These are phyloP conservation scores for Netelia inedita DNA, from an alignment of 2,888 invertebrate species.

Conservation along the genomic window DNA sequence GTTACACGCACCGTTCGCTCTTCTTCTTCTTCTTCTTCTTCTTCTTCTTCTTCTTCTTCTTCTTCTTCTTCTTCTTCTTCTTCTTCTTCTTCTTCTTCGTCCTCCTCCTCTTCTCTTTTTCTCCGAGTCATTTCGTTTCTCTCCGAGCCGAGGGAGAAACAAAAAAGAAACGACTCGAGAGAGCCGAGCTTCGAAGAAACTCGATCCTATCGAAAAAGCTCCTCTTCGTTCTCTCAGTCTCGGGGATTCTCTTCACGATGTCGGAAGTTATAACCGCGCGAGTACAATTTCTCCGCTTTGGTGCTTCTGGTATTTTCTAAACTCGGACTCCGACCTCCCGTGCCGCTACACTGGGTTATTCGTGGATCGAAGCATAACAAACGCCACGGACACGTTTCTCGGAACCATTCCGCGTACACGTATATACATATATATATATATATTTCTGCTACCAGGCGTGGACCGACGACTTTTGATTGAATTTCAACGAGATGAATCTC, in stretches of 20 bases:
- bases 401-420: not conserved
- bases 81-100: not conserved
- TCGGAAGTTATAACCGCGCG: constrained; percentile 13
- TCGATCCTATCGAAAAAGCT: constrained; percentile 34
- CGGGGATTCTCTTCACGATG: not conserved
- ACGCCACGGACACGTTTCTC: not conserved
- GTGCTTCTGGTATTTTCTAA: constrained; percentile 46
- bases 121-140: constrained; percentile 17
- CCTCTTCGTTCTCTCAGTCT: not conserved
- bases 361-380: constrained; percentile 36
- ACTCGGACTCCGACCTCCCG: not conserved
- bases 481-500: not conserved
- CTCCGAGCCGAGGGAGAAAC: constrained; percentile 28
- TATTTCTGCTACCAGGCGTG: not conserved
- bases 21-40: constrained; percentile 7
- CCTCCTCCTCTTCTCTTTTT: not conserved
- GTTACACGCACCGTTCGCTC: constrained; percentile 17
- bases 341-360: constrained; percentile 21
- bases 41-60: not conserved
- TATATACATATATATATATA: too few species aligned
- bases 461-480: constrained; percentile 11
- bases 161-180: constrained; percentile 22
- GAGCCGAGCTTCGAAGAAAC: constrained; percentile 27
- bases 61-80: not conserved
- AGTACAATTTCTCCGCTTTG: not conserved